phyloP scores from a whole-genome alignment of 92 coral and sea anemone genomes.

The Siderastrea siderea region DNA sequence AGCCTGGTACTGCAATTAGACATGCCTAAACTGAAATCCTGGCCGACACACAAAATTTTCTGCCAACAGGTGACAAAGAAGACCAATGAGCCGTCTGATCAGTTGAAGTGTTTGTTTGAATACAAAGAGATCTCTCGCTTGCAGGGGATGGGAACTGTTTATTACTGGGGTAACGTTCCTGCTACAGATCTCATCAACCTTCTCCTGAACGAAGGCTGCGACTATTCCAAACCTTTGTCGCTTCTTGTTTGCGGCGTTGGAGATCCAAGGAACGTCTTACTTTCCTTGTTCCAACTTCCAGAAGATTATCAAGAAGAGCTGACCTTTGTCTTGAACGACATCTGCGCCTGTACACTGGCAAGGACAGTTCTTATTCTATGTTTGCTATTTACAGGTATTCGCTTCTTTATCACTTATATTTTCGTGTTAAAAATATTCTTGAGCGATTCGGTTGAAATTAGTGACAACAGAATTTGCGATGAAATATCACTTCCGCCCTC shows the following conservation, averaged over 20 bases:
- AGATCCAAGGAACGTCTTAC: conserved; percentile 73
- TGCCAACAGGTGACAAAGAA: conserved; percentile 46
- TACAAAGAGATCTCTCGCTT: background rate
- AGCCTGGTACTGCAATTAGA: no score
- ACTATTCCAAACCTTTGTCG: conserved; percentile 46
- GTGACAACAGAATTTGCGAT: no score
- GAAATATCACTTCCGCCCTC: no score
- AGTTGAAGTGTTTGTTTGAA: background rate
- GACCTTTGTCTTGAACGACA: conserved; percentile 76
- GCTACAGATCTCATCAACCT: conserved; percentile 77
- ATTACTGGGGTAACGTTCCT: conserved; percentile 87
- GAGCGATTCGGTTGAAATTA: conserved; percentile 34
- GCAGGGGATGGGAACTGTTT: background rate
- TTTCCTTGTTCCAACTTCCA: conserved; percentile 64
- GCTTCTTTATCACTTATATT: no score
- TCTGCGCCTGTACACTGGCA: conserved; percentile 71
- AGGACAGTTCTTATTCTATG: conserved; percentile 79
- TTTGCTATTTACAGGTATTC: conserved; percentile 70
- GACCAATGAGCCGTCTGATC: background rate
- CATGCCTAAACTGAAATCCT: no score
- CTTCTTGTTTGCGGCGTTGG: conserved; percentile 85
- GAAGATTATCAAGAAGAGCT: conserved; percentile 55
- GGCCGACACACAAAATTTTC: conserved; percentile 41
- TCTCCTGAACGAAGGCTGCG: conserved; percentile 74
- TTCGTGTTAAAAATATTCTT: conserved; percentile 53